Evolutionary conservation across 2,888 invertebrate genomes (phyloP).

Genomic region (Uropetala carovei): DNA sequence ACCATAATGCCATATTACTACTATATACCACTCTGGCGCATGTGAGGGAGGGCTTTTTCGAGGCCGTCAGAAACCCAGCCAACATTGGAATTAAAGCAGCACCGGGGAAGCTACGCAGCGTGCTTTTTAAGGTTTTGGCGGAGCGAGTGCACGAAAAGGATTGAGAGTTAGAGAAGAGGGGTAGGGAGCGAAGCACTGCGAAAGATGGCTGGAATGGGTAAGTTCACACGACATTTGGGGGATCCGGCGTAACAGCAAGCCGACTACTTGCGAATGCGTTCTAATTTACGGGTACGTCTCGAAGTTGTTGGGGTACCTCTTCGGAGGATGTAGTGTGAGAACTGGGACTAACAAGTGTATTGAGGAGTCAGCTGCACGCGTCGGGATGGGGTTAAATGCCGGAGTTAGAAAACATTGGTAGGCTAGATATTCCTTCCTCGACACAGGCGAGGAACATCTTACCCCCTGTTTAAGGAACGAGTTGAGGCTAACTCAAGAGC

Average conservation of each 20-base stretch:
- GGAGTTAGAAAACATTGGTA: not conserved
- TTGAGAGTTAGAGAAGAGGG: not conserved
- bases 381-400: not conserved
- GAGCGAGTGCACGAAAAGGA: not conserved
- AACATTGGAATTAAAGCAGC: not conserved
- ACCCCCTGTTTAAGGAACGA: not conserved
- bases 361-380: conserved; percentile 9
- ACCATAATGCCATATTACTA: no score
- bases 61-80: not conserved
- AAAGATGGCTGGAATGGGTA: not conserved
- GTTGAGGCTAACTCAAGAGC: not conserved
- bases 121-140: no score
- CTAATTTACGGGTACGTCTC: conserved; percentile 3
- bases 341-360: not conserved
- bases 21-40: not conserved
- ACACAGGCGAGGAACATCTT: no score
- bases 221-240: not conserved
- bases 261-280: conserved; percentile 9
- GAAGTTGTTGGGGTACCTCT: not conserved
- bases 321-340: not conserved
- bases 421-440: not conserved
- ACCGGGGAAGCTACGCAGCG: no score
- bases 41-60: not conserved
- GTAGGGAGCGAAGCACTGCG: not conserved
- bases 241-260: not conserved